Conservation (phyloP, 53 echinoderm and acorn worm genomes). For the Patiria pectinifera region DNA sequence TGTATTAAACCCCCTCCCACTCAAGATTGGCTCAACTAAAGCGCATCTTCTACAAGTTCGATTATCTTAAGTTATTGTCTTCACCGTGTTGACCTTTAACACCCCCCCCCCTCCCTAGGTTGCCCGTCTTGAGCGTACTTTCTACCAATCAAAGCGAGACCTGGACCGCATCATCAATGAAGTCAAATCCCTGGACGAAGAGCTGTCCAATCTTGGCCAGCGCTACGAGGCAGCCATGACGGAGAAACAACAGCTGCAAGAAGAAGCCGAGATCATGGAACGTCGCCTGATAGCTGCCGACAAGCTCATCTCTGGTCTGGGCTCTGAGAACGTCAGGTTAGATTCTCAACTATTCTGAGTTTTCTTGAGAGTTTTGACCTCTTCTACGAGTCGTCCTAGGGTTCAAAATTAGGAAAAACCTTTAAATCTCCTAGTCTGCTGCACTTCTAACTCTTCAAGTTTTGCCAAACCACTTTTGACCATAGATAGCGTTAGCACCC, state of each 20-base stretch:
- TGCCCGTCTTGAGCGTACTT: conserved; percentile 96
- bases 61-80: too few species aligned
- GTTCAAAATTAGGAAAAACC: too few species aligned
- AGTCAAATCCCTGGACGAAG: conserved; percentile 85
- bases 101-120: conserved; percentile 59
- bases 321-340: conserved; percentile 97
- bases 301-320: conserved; percentile 98
- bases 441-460: too few species aligned
- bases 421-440: too few species aligned
- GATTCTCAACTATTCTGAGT: background rate
- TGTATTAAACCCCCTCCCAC: too few species aligned
- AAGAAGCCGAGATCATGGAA: conserved; percentile 99
- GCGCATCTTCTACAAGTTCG: too few species aligned
- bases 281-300: conserved; percentile 94
- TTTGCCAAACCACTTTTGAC: too few species aligned
- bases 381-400: background rate
- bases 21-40: too few species aligned
- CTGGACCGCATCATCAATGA: conserved; percentile 93
- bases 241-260: conserved; percentile 92
- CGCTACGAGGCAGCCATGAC: conserved; percentile 94
- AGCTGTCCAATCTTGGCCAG: conserved; percentile 81
- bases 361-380: background rate
- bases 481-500: too few species aligned
- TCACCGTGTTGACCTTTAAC: background rate
- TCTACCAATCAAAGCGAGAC: conserved; percentile 97